Evolutionary conservation across 2,888 invertebrate species (phyloP).

Genomic region (Drosophila paracracens): DNA sequence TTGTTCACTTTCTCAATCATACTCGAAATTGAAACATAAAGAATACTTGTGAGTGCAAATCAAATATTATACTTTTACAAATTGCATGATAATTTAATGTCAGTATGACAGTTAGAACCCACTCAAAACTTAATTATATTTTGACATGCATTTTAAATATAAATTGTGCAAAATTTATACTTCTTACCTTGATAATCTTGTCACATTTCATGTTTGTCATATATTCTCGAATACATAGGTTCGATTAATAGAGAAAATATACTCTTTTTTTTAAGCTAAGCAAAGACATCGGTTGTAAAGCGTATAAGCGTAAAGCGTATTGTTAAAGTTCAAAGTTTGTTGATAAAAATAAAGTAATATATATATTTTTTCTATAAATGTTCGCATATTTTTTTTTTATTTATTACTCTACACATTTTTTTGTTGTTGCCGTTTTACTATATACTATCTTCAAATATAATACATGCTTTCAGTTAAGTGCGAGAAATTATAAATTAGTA

Average conservation of each 20-base stretch:
- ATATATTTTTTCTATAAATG: constrained; percentile 35
- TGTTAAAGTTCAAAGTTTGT: constrained; percentile 43
- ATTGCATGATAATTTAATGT: constrained; percentile 19
- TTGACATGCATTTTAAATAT: constrained; percentile 2
- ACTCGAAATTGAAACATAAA: constrained; percentile 14
- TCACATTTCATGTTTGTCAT: constrained; percentile 20
- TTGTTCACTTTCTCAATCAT: constrained; percentile 2
- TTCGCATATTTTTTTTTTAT: background rate
- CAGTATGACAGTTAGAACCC: background rate
- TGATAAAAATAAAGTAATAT: constrained; percentile 47
- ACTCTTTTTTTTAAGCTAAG: constrained; percentile 20
- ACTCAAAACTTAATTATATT: constrained; percentile 12
- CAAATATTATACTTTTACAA: background rate
- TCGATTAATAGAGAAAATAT: constrained; percentile 1
- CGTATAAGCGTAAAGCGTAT: background rate
- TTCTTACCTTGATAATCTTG: constrained; percentile 17
- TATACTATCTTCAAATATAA: background rate
- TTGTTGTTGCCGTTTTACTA: background rate
- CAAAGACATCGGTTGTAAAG: constrained; percentile 36
- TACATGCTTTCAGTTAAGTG: constrained; percentile 9
- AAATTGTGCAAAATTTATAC: background rate
- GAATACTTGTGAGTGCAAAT: constrained; percentile 13
- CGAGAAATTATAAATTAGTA: constrained; percentile 1
- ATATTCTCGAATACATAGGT: constrained; percentile 1
- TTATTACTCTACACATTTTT: background rate